Conservation (phyloP, 2,797 vertebrate genomes). For the Oceanodroma leucorhoa region DNA sequence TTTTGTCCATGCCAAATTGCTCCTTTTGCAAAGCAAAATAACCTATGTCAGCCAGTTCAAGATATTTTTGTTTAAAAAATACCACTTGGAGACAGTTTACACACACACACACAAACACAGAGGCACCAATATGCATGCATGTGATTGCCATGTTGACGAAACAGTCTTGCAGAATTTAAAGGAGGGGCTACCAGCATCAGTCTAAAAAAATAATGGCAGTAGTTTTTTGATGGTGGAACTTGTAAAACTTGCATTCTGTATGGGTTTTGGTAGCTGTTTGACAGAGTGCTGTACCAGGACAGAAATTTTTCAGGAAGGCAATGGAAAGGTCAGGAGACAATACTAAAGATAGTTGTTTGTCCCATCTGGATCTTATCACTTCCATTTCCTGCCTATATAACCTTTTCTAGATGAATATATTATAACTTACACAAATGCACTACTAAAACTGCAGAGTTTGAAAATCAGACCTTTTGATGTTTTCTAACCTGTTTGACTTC, state of each 20-base stretch:
- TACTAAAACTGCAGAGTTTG: background rate
- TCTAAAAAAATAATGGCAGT: background rate
- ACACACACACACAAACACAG: background rate
- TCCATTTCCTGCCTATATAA: background rate
- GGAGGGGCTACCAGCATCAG: background rate
- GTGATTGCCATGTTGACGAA: background rate
- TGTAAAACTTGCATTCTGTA: background rate
- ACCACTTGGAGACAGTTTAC: background rate
- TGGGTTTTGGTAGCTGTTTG: background rate
- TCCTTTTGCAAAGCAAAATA: slow-evolving; percentile 1
- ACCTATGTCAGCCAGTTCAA: background rate
- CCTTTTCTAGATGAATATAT: background rate
- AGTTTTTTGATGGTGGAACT: background rate
- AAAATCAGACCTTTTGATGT: background rate
- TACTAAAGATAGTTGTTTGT: background rate
- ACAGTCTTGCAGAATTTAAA: background rate
- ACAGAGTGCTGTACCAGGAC: background rate
- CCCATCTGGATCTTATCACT: background rate
- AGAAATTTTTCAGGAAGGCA: background rate
- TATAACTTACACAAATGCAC: background rate
- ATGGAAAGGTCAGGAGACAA: background rate
- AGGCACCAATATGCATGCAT: background rate
- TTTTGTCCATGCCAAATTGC: background rate
- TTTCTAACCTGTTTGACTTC: background rate
- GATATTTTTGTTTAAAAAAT: background rate